Evolutionary conservation across 1,140 invertebrate genomes (phyloP).

Genomic region (Camponotus vicinus): DNA sequence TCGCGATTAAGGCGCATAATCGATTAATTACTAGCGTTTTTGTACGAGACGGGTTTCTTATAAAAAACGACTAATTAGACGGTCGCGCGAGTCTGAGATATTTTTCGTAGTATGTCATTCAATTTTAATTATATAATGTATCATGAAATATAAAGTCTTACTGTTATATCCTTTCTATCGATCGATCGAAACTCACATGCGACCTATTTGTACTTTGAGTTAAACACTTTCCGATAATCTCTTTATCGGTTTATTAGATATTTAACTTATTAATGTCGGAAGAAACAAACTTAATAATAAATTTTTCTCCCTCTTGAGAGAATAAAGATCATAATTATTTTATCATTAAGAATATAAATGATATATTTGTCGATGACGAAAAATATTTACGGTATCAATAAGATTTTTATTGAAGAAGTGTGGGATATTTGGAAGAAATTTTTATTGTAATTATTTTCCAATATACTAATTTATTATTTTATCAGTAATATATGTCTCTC

Average conservation of each 20-base stretch:
- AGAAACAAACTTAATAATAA: conserved; percentile 6
- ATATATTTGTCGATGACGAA: background rate
- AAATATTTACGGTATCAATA: background rate
- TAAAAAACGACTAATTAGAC: conserved; percentile 32
- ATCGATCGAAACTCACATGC: conserved; percentile 2
- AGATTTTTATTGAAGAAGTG: background rate
- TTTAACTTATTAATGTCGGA: conserved; percentile 19
- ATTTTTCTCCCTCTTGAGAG: background rate
- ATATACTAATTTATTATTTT: background rate
- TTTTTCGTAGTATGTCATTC: background rate
- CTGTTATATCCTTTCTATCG: background rate
- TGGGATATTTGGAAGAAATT: background rate
- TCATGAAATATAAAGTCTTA: conserved; percentile 26
- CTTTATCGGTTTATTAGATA: conserved; percentile 41
- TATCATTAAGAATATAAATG: background rate
- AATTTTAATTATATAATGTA: conserved; percentile 11
- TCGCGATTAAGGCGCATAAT: conserved; percentile 37
- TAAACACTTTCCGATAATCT: conserved; percentile 41
- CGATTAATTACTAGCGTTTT: conserved; percentile 54
- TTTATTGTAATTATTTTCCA: background rate
- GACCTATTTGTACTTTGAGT: background rate
- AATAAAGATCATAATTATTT: background rate
- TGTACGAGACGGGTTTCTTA: conserved; percentile 9
- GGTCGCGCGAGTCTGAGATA: background rate
- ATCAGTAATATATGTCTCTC: background rate